These are phyloP conservation scores for Anagyrus pseudococci DNA, from an alignment of 2,888 invertebrate species.

Conservation along the genomic window DNA sequence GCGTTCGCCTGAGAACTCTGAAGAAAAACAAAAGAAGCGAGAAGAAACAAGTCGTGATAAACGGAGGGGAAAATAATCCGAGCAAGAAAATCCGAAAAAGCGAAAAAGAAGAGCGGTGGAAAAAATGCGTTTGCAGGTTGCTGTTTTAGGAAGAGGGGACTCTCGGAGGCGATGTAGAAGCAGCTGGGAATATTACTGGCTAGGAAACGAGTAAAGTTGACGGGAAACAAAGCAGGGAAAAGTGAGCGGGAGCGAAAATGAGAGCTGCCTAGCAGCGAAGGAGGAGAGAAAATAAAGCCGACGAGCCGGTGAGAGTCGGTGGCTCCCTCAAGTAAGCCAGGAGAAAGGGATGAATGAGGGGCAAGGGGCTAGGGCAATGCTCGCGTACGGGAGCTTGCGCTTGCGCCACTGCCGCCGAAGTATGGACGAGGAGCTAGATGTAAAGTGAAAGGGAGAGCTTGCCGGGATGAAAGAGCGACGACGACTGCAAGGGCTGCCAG, in stretches of 20 bases:
- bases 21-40: no score
- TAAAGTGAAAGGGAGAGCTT: slow-evolving; percentile 33
- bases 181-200: neutral
- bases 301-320: no score
- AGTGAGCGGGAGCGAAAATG: slow-evolving; percentile 4
- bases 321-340: no score
- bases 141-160: no score
- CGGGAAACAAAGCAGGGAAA: slow-evolving; percentile 1
- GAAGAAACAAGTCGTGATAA: no score
- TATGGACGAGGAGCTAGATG: slow-evolving; percentile 21
- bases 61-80: slow-evolving; percentile 12
- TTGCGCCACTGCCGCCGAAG: slow-evolving; percentile 11
- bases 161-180: no score
- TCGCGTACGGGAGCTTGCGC: slow-evolving; percentile 2
- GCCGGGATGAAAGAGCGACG: neutral
- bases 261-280: neutral
- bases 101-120: slow-evolving; percentile 1
- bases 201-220: neutral
- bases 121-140: neutral
- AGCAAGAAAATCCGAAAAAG: neutral
- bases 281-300: neutral
- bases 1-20: no score
- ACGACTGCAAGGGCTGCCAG: no score
- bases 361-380: no score
- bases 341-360: no score